Evolutionary conservation across 2,113 vertebrate species (phyloP).

Genomic region (Pontoporia blainvillei): DNA sequence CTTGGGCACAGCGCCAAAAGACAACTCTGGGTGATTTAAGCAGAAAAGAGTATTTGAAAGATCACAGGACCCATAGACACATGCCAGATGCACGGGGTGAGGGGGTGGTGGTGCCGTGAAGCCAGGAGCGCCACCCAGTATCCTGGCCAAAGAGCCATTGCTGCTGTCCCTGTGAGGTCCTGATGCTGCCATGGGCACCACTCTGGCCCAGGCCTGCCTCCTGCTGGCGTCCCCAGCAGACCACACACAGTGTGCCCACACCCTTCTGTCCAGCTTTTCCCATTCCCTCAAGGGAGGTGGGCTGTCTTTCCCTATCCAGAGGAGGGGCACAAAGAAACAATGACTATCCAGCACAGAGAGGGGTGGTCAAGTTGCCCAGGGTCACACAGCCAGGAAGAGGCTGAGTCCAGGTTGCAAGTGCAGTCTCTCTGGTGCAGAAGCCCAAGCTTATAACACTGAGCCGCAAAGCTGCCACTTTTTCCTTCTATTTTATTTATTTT

Average conservation of each 20-base stretch:
- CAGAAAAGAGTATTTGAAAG: not conserved
- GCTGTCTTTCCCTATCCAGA: not conserved
- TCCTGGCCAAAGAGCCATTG: not conserved
- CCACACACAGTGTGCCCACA: too few relatives aligned
- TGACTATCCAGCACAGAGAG: not conserved
- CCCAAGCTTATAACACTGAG: too few relatives aligned
- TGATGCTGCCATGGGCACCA: not conserved
- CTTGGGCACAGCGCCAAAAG: not conserved
- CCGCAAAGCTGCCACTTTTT: rapidly evolving
- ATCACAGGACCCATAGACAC: not conserved
- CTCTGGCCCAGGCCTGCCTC: not conserved
- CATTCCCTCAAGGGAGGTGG: not conserved
- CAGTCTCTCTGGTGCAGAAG: not conserved
- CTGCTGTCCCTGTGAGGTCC: not conserved
- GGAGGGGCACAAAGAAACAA: not conserved
- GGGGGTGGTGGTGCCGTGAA: not conserved
- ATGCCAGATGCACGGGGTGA: not conserved
- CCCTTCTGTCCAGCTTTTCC: not conserved
- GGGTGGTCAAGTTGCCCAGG: not conserved
- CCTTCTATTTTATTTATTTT: not conserved
- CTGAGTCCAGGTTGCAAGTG: not conserved
- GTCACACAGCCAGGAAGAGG: not conserved
- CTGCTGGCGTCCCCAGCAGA: not conserved
- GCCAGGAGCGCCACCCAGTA: not conserved
- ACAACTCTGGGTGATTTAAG: not conserved